These are phyloP conservation scores for Lutjanus argentimaculatus DNA, from an alignment of 2,797 vertebrate species.

Conservation along the genomic window DNA sequence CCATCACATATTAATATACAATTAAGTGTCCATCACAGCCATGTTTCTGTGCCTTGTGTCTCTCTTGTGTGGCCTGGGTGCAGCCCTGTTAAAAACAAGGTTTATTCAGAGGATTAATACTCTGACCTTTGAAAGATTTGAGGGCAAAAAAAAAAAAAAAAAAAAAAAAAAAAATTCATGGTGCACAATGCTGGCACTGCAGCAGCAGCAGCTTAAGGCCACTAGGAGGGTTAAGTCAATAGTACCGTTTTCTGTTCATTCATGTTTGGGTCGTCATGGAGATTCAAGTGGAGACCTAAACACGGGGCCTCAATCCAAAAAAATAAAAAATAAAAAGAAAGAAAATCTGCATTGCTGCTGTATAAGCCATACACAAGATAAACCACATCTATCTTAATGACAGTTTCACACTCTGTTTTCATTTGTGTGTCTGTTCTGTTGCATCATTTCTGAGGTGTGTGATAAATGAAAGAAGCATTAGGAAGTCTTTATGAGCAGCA, in stretches of 20 bases:
- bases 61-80: constrained; percentile 71
- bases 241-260: constrained; percentile 76
- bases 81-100: constrained; percentile 74
- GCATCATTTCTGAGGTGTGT: constrained; percentile 49
- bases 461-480: constrained; percentile 42
- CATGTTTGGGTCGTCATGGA: constrained; percentile 81
- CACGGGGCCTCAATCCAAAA: constrained; percentile 54
- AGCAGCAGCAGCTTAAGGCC: constrained; percentile 79
- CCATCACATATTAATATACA: constrained; percentile 67
- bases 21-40: constrained; percentile 69
- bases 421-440: constrained; percentile 42
- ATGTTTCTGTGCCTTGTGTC: constrained; percentile 54
- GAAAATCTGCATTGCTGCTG: constrained; percentile 29
- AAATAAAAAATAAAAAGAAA: constrained; percentile 16
- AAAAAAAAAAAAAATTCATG: constrained; percentile 65
- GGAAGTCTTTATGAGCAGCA: constrained; percentile 28
- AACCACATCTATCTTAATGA: constrained; percentile 44
- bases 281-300: constrained; percentile 77
- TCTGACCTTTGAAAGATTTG: constrained; percentile 86
- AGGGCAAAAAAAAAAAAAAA: constrained; percentile 68
- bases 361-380: constrained; percentile 36
- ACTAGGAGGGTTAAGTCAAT: constrained; percentile 85
- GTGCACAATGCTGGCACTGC: constrained; percentile 77
- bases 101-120: constrained; percentile 86
- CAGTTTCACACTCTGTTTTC: constrained; percentile 46